Evolutionary conservation across 2,888 invertebrate species (phyloP), one percentile per base, ranked within the genome.

Genomic region (Agrilus cyanescens): DNA sequence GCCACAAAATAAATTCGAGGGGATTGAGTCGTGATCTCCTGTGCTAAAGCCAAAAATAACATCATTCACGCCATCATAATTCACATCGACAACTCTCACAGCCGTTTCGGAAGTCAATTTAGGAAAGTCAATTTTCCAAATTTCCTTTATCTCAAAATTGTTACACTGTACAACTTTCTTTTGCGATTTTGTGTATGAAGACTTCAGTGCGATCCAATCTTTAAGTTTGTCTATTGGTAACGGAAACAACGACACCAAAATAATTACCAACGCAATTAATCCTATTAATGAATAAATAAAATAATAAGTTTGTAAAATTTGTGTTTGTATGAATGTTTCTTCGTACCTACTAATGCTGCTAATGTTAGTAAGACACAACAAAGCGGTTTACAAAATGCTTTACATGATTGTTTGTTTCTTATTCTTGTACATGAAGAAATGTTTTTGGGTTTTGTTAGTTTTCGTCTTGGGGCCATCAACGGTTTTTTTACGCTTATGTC

Each of bases 1-100:
- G 47, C 76, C 74, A 55, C 84, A 80, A 37, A 75, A 69, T 49
- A 72, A 69, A 50, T 75, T 73, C 15, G 72, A 68, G 0, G 73
- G 70, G 50, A 78, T 59, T 2, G 71, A 66, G 48, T 75, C 70
- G 34, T 77, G 76, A 57, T 63, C 63, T 36, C 61, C 82, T 60
- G 85, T 83, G 41, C 82, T 84, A 65, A 81, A 87, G 46, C 85
- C 86, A 48, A 86, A 71, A 41, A 87, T 71, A 16, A 85, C 69
- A 63, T 88, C 87, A 38, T 78, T 72, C 8, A 80, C 60, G 13
- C 74, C 76, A 67, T 88, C 86, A 3, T 69, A 67, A 65, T 86
- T 82, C 1, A 85, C 72, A 62, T 87, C 85, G 16, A 76, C 69
- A 46, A 78, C 70, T 50, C 83, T 70, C 48, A 86, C 68, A 1